Evolutionary conservation across 2,113 vertebrate genomes (phyloP), one percentile per base, ranked within the genome.

Genomic region (Petromus typicus): DNA sequence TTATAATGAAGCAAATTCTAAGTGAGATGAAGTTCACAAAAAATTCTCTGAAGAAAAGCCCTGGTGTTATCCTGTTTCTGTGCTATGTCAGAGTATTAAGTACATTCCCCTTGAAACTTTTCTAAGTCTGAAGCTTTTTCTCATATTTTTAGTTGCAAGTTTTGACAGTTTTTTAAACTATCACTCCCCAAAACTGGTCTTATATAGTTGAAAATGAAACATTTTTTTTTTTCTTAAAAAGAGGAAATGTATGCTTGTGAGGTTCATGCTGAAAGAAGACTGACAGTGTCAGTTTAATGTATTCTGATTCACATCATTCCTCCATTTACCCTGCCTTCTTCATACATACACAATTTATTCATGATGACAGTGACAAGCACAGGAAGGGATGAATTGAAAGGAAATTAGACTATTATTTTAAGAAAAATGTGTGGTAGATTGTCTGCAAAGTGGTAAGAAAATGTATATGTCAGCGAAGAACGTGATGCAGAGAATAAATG

Each of bases 281-380:
- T 94, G 95, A 87, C 91, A 96, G 69, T 81, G 94, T 95, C 94
- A 96, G 51, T 89, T 76, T 97, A 97, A 97, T 97, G 18, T 96
- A 97, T 97, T 97, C 96, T 91, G 91, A 96, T 97, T 93, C 96
- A 93, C 94, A 96, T 94, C 1, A 2, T 95, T 94, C 86, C 34
- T 94, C 78, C 94, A 45, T 75, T 75, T 54, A 90, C 67, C 89
- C 91, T 64, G 94, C 75, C 51, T 90, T 92, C 89, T 97, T 97
- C 94, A 97, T 94, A 96, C 96, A 97, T 97, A 96, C 45, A 40
- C 93, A 96, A 96, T 97, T 91, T 96, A 97, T 97, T 97, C 94
- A 96, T 90, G 75, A 81, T 81, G 69, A 94, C 45, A 61, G 95
- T 34, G 86, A 95, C 91, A 86, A 95, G 89, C 73, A 95, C 89